A percentile compares a stretch with the other conserved stretches of the same genome.
Evolutionary conservation across 2,797 vertebrate genomes (phyloP).

Genomic region (Peromyscus melanophrys): DNA sequence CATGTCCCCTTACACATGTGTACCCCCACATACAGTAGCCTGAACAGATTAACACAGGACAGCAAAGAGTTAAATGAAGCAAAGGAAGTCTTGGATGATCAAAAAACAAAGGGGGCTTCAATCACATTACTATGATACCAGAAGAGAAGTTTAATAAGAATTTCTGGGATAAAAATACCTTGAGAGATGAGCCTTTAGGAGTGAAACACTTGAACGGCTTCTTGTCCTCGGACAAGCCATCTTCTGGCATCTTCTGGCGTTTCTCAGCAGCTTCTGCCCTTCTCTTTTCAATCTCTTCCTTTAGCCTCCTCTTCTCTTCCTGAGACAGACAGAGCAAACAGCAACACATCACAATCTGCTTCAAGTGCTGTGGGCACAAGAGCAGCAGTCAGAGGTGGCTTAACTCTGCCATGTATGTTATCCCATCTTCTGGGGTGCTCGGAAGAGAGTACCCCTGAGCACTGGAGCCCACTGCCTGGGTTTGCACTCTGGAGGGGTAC

Average conservation of each 20-base stretch:
- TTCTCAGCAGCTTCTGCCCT: conserved; percentile 98
- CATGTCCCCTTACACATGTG: too few relatives aligned
- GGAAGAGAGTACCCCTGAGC: neutral
- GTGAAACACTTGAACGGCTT: conserved; percentile 97
- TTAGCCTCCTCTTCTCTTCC: conserved; percentile 98
- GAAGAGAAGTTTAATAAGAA: neutral
- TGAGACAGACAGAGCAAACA: conserved; percentile 79
- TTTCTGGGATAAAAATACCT: conserved; percentile 89
- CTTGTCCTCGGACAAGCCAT: conserved; percentile 91
- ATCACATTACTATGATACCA: neutral
- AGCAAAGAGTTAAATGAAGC: neutral
- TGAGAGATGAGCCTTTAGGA: conserved; percentile 96
- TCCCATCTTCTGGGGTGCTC: neutral
- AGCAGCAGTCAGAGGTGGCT: neutral
- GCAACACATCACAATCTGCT: neutral
- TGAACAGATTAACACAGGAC: neutral
- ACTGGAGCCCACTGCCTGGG: neutral
- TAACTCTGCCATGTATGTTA: accelerated
- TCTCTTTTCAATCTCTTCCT: conserved; percentile 98
- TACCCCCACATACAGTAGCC: neutral
- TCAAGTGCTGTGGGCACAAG: neutral
- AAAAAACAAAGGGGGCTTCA: neutral
- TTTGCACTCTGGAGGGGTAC: neutral
- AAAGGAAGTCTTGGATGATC: neutral
- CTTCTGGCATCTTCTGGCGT: conserved; percentile 96